Conservation (phyloP, 2,113 vertebrate species). For the Sorex araneus region DNA sequence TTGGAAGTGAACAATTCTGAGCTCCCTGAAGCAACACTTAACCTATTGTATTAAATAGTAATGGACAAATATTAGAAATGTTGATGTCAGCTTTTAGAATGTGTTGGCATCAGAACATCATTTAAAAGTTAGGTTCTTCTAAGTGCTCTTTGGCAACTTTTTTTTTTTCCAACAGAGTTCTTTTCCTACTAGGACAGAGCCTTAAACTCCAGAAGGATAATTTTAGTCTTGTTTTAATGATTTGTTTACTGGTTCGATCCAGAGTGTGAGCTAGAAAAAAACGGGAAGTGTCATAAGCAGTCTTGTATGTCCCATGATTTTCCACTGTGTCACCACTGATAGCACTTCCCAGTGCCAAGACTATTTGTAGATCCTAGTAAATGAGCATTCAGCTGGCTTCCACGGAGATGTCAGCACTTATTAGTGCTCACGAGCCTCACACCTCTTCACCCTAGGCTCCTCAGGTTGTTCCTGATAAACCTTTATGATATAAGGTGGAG, state of each 20-base stretch:
- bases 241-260: slow-evolving; percentile 66
- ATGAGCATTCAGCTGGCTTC: slow-evolving; percentile 27
- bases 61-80: slow-evolving; percentile 70
- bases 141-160: slow-evolving; percentile 51
- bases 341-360: slow-evolving; percentile 24
- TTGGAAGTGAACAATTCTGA: slow-evolving; percentile 51
- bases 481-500: background rate
- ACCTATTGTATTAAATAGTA: slow-evolving; percentile 70
- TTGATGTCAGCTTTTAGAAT: slow-evolving; percentile 70
- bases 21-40: slow-evolving; percentile 78
- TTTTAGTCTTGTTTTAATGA: slow-evolving; percentile 58
- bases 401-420: background rate
- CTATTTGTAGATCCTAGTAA: slow-evolving; percentile 30
- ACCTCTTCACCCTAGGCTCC: background rate
- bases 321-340: background rate
- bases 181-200: slow-evolving; percentile 53
- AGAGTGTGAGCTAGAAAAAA: slow-evolving; percentile 33
- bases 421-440: background rate
- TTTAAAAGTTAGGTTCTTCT: slow-evolving; percentile 74
- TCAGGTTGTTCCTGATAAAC: background rate
- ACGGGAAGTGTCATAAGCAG: slow-evolving; percentile 19
- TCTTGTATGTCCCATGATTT: slow-evolving; percentile 51
- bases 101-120: slow-evolving; percentile 54
- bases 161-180: slow-evolving; percentile 6
- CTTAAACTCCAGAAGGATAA: slow-evolving; percentile 61